Base-by-base conservation (phyloP, 2,113 vertebrate species). In the Ophthalmolycus amberensis region DNA sequence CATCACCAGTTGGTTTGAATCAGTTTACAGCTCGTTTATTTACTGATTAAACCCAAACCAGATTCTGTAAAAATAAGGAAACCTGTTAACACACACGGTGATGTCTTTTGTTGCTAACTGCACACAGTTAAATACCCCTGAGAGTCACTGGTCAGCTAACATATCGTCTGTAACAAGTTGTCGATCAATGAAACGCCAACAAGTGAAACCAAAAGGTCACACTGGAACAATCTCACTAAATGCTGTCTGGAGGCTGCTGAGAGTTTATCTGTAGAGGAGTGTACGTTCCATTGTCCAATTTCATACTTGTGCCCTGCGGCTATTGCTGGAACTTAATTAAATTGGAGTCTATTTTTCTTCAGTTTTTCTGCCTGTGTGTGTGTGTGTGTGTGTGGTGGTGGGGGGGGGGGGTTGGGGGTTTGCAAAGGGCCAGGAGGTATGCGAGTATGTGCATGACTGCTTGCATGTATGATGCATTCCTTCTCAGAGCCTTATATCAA, bases 211-310 rank as follows among this genome's bases (percentile, higher is more conserved):
- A 59, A n/a, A 80, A 69, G 46, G 78, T 80, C 80, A 75, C 59
- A 59, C 25, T 52, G 59, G n/a, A 75, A 40, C 22, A 63, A 37
- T 71, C 42, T 52, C 67, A 54, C 71, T 76, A 12, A 56, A 70
- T 63, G 29, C 22, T 1, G 29, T 78, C 34, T 73, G 65, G 22
- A 86, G 42, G 74, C 75, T 58, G 46, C 2, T 38, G 44, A 18
- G 69, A 83, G 86, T 84, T 68, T 34, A 85, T 88, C 78, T 91
- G 75, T 86, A 63, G 69, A 86, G 62, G 48, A 77, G 29, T 75
- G 72, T 83, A 90, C 91, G 91, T 92, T 92, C 90, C 90, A 69
- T 67, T 87, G 77, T 88, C 64, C 66, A 32, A 40, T 80, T 46
- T 77, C 69, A 54, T 77, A 86, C 40, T 46, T 71, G 29, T 79